A percentile compares a stretch with the other conserved stretches of the same genome.
Evolutionary conservation across 2,797 vertebrate genomes (phyloP).

Genomic region (Gallinago solitaria): DNA sequence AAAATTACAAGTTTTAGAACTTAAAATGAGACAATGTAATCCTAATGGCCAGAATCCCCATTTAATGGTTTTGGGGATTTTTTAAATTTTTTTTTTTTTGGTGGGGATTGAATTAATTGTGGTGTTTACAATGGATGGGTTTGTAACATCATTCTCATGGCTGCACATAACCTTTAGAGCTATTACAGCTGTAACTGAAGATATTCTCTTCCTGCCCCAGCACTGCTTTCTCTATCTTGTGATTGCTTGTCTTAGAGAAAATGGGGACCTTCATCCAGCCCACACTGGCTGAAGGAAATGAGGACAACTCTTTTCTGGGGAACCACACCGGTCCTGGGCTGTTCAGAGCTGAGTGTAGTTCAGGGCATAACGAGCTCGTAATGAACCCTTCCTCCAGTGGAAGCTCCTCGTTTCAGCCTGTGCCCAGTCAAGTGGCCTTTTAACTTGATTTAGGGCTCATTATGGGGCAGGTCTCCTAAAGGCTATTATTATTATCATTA

Average conservation of each 20-base stretch:
- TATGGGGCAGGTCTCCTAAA: not conserved
- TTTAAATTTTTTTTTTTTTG: not conserved
- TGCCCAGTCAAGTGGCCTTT: not conserved
- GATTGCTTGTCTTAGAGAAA: not conserved
- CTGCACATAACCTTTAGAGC: not conserved
- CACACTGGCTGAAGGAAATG: not conserved
- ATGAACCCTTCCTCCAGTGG: not conserved
- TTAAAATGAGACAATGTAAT: not conserved
- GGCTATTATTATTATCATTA: not conserved
- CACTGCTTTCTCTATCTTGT: not conserved
- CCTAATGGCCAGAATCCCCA: not conserved
- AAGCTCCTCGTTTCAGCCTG: not conserved
- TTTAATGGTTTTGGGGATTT: not conserved
- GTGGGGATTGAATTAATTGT: not conserved
- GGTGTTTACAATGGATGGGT: not conserved
- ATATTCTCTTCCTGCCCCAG: not conserved
- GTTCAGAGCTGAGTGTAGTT: not conserved
- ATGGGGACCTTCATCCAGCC: not conserved
- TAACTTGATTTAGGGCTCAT: not conserved
- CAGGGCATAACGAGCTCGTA: not conserved
- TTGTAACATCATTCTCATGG: not conserved
- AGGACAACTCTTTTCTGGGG: not conserved
- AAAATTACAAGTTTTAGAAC: not conserved
- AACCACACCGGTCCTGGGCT: rapidly evolving
- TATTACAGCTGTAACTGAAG: not conserved